phyloP scores from a whole-genome alignment of 2,888 invertebrate genomes.

The Oligia fasciuncula region DNA sequence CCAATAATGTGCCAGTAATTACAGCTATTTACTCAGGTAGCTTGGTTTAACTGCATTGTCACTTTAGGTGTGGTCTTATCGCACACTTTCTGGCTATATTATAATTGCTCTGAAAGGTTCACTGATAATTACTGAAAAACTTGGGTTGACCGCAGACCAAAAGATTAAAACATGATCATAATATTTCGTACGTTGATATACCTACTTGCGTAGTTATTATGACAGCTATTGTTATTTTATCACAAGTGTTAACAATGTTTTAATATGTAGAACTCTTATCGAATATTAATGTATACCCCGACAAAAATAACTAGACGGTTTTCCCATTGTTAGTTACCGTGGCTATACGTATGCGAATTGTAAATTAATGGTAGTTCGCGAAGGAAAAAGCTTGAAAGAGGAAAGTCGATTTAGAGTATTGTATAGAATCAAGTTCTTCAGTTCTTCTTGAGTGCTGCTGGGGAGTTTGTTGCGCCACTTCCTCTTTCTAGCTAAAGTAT shows the following conservation, averaged over 20 bases:
- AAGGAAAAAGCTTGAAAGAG: not conserved
- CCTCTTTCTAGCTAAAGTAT: not conserved
- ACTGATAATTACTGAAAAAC: constrained; percentile 20
- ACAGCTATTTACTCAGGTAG: constrained; percentile 7
- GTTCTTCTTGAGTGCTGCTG: not conserved
- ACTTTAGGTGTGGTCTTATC: not conserved
- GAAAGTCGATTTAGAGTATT: not conserved
- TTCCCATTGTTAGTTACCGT: constrained; percentile 20
- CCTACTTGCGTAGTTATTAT: constrained; percentile 3
- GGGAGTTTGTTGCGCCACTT: not conserved
- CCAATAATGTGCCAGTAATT: constrained; percentile 3
- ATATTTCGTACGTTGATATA: not conserved
- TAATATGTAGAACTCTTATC: constrained; percentile 21
- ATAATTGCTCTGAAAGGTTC: not conserved
- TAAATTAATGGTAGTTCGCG: too few species aligned
- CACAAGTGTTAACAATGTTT: constrained; percentile 20
- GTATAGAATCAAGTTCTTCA: not conserved
- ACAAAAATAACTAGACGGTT: constrained; percentile 21
- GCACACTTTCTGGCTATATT: not conserved
- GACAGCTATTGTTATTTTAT: constrained; percentile 27
- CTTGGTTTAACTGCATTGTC: constrained; percentile 14
- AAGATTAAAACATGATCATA: not conserved
- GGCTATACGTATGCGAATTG: not conserved
- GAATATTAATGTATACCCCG: constrained; percentile 1
- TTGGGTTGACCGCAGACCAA: not conserved